phyloP scores from a whole-genome alignment of 2,888 invertebrate species.

The Patella pellucida region DNA sequence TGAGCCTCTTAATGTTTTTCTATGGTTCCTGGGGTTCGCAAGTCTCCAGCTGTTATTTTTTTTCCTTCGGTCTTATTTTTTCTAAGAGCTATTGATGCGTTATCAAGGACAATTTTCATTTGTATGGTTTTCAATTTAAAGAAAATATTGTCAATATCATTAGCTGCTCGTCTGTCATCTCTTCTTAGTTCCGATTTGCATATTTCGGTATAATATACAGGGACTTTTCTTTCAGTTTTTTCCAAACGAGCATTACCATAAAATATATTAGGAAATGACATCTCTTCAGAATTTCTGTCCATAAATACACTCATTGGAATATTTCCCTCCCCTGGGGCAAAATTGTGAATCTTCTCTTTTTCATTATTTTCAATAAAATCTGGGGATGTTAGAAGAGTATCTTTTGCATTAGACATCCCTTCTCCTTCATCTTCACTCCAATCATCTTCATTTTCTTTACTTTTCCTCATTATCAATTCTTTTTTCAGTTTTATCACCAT shows the following conservation, averaged over 20 bases:
- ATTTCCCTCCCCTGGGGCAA: background rate
- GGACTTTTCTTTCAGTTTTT: background rate
- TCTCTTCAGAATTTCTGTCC: background rate
- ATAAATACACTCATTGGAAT: background rate
- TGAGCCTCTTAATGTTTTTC: slow-evolving; percentile 24
- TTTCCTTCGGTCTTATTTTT: background rate
- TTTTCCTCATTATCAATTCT: no score
- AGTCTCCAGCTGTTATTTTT: background rate
- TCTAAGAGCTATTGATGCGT: background rate
- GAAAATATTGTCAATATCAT: background rate
- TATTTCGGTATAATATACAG: background rate
- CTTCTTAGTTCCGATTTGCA: background rate
- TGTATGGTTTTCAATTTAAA: background rate
- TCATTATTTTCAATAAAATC: background rate
- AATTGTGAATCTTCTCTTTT: no score
- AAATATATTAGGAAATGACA: slow-evolving; percentile 5
- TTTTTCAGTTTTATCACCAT: background rate
- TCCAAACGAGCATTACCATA: background rate
- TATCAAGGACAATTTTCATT: background rate
- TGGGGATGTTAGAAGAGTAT: background rate
- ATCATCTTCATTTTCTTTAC: no score
- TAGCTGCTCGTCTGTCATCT: background rate
- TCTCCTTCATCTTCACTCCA: no score
- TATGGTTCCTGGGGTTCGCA: background rate
- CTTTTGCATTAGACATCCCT: background rate